Evolutionary conservation across 2,113 vertebrate genomes (phyloP).

Genomic region (Tachysurus vachellii): DNA sequence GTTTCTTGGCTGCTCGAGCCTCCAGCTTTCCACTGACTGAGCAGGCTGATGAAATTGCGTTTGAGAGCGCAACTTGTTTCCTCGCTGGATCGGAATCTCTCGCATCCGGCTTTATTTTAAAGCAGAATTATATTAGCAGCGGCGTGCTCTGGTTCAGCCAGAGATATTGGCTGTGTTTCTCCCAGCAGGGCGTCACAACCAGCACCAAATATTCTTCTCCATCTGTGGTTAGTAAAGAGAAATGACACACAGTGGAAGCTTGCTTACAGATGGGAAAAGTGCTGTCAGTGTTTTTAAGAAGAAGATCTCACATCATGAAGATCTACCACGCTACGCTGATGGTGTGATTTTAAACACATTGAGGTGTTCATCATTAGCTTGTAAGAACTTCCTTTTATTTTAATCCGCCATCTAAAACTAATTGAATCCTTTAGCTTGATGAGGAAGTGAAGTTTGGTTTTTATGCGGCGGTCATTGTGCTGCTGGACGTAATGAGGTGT

Average conservation of each 20-base stretch:
- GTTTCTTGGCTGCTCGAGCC: constrained; percentile 55
- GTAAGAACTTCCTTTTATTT: background rate
- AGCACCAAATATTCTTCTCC: constrained; percentile 12
- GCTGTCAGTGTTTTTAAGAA: background rate
- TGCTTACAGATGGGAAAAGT: background rate
- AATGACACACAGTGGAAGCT: background rate
- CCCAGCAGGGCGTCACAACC: constrained; percentile 34
- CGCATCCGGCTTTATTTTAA: constrained; percentile 56
- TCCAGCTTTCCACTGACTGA: constrained; percentile 59
- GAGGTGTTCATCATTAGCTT: constrained; percentile 1
- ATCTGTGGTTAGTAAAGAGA: constrained; percentile 15
- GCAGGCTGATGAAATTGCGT: constrained; percentile 64
- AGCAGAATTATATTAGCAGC: constrained; percentile 53
- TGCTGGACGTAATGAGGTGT: constrained; percentile 23
- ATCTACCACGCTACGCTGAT: background rate
- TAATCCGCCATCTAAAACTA: background rate
- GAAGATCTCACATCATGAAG: background rate
- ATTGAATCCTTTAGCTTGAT: constrained; percentile 1
- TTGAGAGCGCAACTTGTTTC: constrained; percentile 29
- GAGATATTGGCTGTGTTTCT: constrained; percentile 65
- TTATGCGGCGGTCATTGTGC: background rate
- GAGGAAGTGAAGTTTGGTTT: background rate
- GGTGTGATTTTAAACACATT: background rate
- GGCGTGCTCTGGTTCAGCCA: constrained; percentile 55
- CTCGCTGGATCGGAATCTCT: constrained; percentile 8